phyloP scores from a whole-genome alignment of 2,888 invertebrate genomes.

The Neuroscelio doddi region DNA sequence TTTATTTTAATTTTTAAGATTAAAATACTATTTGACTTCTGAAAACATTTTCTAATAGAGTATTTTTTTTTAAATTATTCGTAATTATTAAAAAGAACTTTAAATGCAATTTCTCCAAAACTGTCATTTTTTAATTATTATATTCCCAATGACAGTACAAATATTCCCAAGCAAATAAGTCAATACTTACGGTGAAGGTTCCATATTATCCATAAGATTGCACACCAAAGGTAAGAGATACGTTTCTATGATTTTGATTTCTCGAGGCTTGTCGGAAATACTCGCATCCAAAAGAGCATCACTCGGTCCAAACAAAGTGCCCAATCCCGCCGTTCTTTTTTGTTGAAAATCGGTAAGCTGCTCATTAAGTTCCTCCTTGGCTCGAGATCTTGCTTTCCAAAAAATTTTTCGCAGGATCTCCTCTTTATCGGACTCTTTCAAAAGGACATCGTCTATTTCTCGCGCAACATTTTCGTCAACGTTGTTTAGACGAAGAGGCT shows the following conservation, averaged over 20 bases:
- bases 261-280: constrained; percentile 84
- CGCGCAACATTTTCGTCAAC: constrained; percentile 91
- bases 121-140: background rate
- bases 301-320: constrained; percentile 90
- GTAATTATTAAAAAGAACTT: no score
- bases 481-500: constrained; percentile 86
- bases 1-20: no score
- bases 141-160: background rate
- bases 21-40: no score
- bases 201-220: constrained; percentile 73
- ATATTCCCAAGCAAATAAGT: constrained; percentile 4
- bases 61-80: no score
- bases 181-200: constrained; percentile 77
- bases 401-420: constrained; percentile 90
- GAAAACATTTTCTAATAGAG: no score
- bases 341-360: constrained; percentile 89
- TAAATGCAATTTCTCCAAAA: no score
- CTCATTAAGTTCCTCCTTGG: constrained; percentile 86
- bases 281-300: constrained; percentile 86
- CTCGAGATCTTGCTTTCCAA: constrained; percentile 88
- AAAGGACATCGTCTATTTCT: constrained; percentile 90
- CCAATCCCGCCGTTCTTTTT: constrained; percentile 91
- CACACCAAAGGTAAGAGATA: constrained; percentile 76
- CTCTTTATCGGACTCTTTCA: constrained; percentile 90
- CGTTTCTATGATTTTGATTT: constrained; percentile 83